Percentiles rank a stretch among this genome's conserved stretches.
phyloP scores from a whole-genome alignment of 2,888 invertebrate genomes.

The Alloplasta piceator region DNA sequence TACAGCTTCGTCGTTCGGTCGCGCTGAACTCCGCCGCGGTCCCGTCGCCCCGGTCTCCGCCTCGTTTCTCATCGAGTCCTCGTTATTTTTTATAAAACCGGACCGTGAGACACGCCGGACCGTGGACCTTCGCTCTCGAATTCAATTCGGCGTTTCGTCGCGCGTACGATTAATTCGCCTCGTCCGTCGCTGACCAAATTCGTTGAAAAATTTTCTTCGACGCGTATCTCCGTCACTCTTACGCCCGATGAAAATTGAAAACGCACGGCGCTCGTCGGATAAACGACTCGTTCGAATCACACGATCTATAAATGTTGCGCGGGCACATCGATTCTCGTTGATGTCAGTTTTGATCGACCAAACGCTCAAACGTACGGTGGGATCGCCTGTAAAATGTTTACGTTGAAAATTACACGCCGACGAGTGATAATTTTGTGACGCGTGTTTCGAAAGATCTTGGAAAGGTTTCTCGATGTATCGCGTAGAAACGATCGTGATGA shows the following conservation, averaged over 20 bases:
- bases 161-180: constrained; percentile 40
- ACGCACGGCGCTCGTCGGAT: too few relatives aligned
- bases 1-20: constrained; percentile 55
- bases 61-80: constrained; percentile 50
- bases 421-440: background rate
- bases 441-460: background rate
- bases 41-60: constrained; percentile 2
- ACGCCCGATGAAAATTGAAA: too few relatives aligned
- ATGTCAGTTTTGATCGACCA: background rate
- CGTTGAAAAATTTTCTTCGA: too few relatives aligned
- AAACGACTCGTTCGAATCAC: too few relatives aligned
- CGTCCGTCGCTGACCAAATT: background rate
- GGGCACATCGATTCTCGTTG: too few relatives aligned
- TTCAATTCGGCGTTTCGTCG: constrained; percentile 27
- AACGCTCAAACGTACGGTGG: background rate
- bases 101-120: constrained; percentile 39
- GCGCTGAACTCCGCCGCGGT: constrained; percentile 14
- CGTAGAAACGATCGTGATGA: too few relatives aligned
- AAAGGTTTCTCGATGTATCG: background rate
- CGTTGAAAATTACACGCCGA: background rate
- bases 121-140: constrained; percentile 29
- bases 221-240: too few relatives aligned
- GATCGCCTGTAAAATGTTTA: too few relatives aligned
- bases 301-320: too few relatives aligned
- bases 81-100: constrained; percentile 52